These are phyloP conservation scores for Papio anubis DNA, from an alignment of 2,113 vertebrate species.

Conservation along the genomic window DNA sequence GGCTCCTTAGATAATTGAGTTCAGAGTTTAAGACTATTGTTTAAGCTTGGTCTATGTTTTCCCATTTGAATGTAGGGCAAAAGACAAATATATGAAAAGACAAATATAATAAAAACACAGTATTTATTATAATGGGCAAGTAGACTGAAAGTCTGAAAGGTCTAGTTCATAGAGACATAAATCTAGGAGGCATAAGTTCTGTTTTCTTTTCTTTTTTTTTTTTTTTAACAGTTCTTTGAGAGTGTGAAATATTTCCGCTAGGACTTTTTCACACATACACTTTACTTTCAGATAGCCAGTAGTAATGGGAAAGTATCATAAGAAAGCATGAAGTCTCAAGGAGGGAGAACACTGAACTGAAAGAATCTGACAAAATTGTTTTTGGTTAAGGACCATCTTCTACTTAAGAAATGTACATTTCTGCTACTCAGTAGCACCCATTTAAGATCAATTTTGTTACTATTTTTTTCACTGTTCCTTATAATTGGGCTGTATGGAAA, in stretches of 20 bases:
- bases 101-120: neutral
- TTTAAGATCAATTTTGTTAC: neutral
- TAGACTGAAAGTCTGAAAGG: neutral
- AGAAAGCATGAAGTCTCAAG: neutral
- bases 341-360: neutral
- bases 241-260: neutral
- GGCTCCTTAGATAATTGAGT: too few relatives aligned
- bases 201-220: neutral
- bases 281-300: neutral
- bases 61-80: neutral
- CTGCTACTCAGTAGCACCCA: neutral
- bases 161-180: too few relatives aligned
- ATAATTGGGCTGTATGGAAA: neutral
- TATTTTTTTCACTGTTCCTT: neutral
- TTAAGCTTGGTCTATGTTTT: neutral
- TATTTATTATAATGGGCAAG: neutral
- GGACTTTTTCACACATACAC: neutral
- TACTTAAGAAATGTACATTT: neutral
- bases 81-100: neutral
- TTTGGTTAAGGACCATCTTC: neutral
- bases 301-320: neutral
- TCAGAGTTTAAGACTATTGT: neutral
- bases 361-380: neutral
- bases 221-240: neutral
- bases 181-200: neutral